Evolutionary conservation across 1,140 invertebrate genomes (phyloP).

Genomic region (Aradophagus sp.): DNA sequence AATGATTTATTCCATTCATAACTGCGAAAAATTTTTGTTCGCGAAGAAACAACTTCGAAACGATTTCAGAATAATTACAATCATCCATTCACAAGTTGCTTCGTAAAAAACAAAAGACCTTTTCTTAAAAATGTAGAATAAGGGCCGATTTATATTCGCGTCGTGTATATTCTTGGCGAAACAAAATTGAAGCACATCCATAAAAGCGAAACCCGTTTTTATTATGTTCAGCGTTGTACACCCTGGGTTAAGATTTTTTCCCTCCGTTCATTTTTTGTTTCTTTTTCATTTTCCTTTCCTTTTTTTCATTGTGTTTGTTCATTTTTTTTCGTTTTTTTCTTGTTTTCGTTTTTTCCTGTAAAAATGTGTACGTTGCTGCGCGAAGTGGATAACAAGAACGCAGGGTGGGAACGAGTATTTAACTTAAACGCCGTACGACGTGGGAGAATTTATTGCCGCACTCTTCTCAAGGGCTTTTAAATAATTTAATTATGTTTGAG

Average conservation of each 20-base stretch:
- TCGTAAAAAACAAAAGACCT: no score
- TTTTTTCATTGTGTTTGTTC: no score
- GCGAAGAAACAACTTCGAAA: no score
- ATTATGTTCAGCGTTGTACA: constrained; percentile 7
- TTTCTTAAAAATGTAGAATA: constrained; percentile 16
- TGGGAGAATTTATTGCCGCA: constrained; percentile 42
- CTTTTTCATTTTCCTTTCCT: constrained; percentile 12
- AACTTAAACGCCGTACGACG: constrained; percentile 28
- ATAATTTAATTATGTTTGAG: constrained; percentile 43
- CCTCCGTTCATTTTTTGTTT: no score
- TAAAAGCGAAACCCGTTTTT: constrained; percentile 40
- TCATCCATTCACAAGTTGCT: no score
- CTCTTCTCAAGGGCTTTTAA: constrained; percentile 29
- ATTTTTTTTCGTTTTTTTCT: neutral
- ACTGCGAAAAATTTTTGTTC: no score
- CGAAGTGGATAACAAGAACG: constrained; percentile 36
- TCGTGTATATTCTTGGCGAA: constrained; percentile 12
- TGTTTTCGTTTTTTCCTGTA: no score
- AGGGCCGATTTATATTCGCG: constrained; percentile 15
- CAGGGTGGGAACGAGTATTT: constrained; percentile 33
- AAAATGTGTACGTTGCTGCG: constrained; percentile 22
- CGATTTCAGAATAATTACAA: no score
- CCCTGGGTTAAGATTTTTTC: constrained; percentile 20
- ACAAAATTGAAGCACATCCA: constrained; percentile 26
- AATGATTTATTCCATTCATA: no score